Percentiles rank a stretch among this genome's conserved stretches.
Evolutionary conservation across 2,797 vertebrate genomes (phyloP).

Genomic region (Dendrocincla tyrannina): DNA sequence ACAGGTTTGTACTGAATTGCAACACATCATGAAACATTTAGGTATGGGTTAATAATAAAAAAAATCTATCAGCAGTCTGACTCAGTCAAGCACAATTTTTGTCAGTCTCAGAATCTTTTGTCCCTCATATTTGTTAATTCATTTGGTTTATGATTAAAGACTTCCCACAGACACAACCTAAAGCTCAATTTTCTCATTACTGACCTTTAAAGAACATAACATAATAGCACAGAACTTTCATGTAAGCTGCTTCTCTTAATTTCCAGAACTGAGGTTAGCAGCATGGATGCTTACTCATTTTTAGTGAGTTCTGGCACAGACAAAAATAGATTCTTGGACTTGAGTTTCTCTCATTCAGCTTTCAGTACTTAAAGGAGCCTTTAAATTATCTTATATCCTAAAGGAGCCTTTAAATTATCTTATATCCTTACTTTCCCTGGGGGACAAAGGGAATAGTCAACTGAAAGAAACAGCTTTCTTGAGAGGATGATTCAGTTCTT

Average conservation of each 20-base stretch:
- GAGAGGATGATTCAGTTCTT: not conserved
- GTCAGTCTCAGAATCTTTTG: not conserved
- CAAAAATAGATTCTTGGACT: not conserved
- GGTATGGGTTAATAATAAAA: not conserved
- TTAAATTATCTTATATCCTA: not conserved
- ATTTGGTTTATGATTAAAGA: not conserved
- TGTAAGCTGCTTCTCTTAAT: not conserved
- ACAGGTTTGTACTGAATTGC: not conserved
- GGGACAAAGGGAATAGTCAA: not conserved
- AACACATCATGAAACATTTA: not conserved
- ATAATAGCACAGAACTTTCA: not conserved
- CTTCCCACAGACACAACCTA: not conserved
- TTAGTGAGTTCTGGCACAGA: not conserved
- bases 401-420: constrained; percentile 1
- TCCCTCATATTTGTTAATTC: not conserved
- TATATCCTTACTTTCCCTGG: not conserved
- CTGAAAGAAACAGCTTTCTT: not conserved
- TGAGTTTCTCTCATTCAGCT: not conserved
- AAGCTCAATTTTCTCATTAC: not conserved
- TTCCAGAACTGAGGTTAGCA: not conserved
- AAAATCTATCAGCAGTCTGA: not conserved
- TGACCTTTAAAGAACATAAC: not conserved
- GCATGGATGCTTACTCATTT: not conserved
- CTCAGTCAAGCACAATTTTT: not conserved
- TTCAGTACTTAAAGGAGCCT: not conserved